These are phyloP conservation scores for Myotis lucifugus DNA, from an alignment of 2,113 vertebrate species.

Conservation along the genomic window DNA sequence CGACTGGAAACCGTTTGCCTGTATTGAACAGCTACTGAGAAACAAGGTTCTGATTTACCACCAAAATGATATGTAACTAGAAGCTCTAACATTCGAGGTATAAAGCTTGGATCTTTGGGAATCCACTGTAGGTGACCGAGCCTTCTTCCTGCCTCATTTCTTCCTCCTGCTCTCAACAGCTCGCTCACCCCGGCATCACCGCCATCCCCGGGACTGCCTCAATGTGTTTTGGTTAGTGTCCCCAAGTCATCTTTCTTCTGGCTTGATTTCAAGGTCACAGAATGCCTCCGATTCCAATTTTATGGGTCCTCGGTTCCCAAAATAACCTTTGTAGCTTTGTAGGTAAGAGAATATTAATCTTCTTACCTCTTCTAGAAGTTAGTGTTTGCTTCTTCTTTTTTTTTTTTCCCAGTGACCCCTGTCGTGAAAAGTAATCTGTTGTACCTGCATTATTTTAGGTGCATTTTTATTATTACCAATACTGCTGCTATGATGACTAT, in stretches of 20 bases:
- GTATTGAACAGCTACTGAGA: not conserved
- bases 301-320: not conserved
- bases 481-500: no score
- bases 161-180: not conserved
- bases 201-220: no score
- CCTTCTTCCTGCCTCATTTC: not conserved
- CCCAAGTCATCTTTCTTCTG: not conserved
- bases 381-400: not conserved
- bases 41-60: not conserved
- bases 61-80: not conserved
- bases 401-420: not conserved
- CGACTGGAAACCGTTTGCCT: not conserved
- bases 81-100: not conserved
- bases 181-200: not conserved
- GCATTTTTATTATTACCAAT: not conserved
- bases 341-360: not conserved
- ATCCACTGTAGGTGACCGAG: fast-evolving
- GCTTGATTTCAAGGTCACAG: not conserved
- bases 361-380: not conserved
- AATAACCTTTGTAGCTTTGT: not conserved
- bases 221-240: not conserved
- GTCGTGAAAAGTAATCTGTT: not conserved
- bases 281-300: not conserved
- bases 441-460: not conserved
- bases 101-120: not conserved